A percentile compares a stretch with the other conserved stretches of the same genome.
Conservation (phyloP, 1,140 invertebrate species). For the Drosophila arawakana region DNA sequence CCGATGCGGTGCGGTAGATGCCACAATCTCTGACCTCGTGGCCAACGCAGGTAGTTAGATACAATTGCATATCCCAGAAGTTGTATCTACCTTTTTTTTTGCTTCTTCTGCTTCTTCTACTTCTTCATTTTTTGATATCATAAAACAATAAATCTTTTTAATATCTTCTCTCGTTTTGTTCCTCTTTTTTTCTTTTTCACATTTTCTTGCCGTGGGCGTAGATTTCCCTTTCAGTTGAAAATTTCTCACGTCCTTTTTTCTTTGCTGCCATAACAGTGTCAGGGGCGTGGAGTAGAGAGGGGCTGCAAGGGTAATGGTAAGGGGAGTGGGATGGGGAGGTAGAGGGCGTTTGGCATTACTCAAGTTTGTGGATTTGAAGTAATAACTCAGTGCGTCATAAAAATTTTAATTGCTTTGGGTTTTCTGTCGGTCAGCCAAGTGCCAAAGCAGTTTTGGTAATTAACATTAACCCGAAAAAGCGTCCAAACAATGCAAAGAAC, state of each 20-base stretch:
- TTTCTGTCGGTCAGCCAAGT: slow-evolving; percentile 55
- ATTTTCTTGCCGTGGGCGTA: slow-evolving; percentile 61
- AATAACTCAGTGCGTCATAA: slow-evolving; percentile 83
- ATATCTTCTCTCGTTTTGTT: slow-evolving; percentile 65
- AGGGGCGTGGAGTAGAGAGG: neutral
- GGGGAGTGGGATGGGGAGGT: too few relatives aligned
- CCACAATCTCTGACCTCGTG: slow-evolving; percentile 67
- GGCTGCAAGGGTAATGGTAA: neutral
- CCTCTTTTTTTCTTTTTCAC: slow-evolving; percentile 31
- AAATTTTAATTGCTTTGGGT: slow-evolving; percentile 82
- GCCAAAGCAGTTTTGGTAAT: slow-evolving; percentile 83
- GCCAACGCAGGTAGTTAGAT: slow-evolving; percentile 51
- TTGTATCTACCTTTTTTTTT: slow-evolving; percentile 34
- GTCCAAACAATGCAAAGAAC: slow-evolving; percentile 77
- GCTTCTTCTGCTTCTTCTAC: neutral
- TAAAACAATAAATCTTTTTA: slow-evolving; percentile 82
- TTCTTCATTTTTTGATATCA: slow-evolving; percentile 57
- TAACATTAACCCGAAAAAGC: slow-evolving; percentile 79
- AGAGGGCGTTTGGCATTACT: slow-evolving; percentile 69
- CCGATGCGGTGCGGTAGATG: slow-evolving; percentile 15
- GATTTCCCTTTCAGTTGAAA: slow-evolving; percentile 66
- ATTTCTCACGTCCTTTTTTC: slow-evolving; percentile 71
- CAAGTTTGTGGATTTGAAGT: slow-evolving; percentile 82
- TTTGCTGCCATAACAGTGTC: slow-evolving; percentile 17
- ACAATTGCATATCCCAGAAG: slow-evolving; percentile 46